Base-by-base conservation (phyloP, 92 coral and sea anemone genomes). In the Bergia puertoricense region DNA sequence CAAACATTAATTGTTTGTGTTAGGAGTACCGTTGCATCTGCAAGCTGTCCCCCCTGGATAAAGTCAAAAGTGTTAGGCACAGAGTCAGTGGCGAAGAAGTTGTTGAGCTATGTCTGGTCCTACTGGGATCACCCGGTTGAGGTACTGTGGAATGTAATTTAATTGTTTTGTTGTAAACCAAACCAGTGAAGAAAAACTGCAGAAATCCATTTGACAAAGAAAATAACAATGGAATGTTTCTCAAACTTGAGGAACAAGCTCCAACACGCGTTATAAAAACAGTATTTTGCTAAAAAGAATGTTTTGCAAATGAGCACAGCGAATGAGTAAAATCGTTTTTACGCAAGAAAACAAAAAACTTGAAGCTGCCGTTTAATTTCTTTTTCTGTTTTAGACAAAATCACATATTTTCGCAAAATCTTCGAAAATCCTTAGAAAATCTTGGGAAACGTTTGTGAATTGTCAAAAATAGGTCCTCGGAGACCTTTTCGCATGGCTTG, bases 71-170 rank as follows among this genome's bases (percentile, higher is more conserved):
- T 95, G 77, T 4, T 85, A 36, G 96, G 96, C 37, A 83, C 92
- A 48, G 92, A 92, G 7, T 85, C 85, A 22, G 88, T 96, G 66
- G 84, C 98, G 36, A 94, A 88, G 87, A 95, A 88, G 74, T 91
- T 96, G 66, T 89, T 96, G 71, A 89, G 88, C 18, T 93, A 87
- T 89, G 99, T 96, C 54, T 96, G 99, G 99, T 93, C 90, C 45
- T 76, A 91, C 91, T 96, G 99, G 99, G 99, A 95, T 40, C 99
- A 96, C 69, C 99, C 99, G 3, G 82, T 94, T 1, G 98, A 96
- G 93, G 99, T 96, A n/a, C 59, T 54, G 16, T 54, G 16, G 59
- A 54, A 15, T 54, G 10, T 10, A 46, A 46, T 67, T n/a, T n/a
- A 0, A 37, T 0, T 68, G 41, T 20, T 80, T 46, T 51, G 5